phyloP scores from a whole-genome alignment of 2,888 invertebrate species.

The Drosophila parthenogenetica region DNA sequence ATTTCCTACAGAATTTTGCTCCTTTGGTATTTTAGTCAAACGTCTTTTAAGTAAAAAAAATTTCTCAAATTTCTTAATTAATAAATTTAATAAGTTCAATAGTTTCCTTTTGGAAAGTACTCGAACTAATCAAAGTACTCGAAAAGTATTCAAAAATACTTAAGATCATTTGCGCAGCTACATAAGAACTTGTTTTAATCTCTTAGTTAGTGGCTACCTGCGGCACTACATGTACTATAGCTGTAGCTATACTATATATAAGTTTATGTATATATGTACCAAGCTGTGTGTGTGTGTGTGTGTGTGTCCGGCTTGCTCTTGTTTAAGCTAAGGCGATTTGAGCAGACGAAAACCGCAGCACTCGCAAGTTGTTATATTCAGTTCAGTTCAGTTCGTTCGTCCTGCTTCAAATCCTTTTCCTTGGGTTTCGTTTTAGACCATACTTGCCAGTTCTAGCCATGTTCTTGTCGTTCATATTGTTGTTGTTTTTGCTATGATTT shows the following conservation, averaged over 20 bases:
- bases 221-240: conserved; percentile 34
- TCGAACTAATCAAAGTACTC: conserved; percentile 5
- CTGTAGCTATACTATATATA: neutral
- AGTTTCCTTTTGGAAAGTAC: neutral
- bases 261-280: neutral
- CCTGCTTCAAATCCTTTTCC: conserved; percentile 66
- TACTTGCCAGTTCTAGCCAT: conserved; percentile 43
- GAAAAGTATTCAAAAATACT: conserved; percentile 4
- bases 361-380: conserved; percentile 75
- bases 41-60: conserved; percentile 3
- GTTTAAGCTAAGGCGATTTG: conserved; percentile 78
- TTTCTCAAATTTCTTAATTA: neutral
- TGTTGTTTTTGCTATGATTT: conserved; percentile 71
- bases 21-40: conserved; percentile 1
- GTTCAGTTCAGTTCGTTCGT: conserved; percentile 36
- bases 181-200: conserved; percentile 55
- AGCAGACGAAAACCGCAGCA: conserved; percentile 74
- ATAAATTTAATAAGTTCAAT: neutral
- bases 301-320: conserved; percentile 58
- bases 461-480: conserved; percentile 25
- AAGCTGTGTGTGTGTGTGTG: conserved; percentile 33
- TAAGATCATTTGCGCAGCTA: conserved; percentile 6
- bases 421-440: conserved; percentile 57
- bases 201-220: conserved; percentile 51
- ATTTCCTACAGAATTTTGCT: conserved; percentile 8